Conservation (phyloP, 2,113 vertebrate genomes). For the Aptenodytes forsteri region DNA sequence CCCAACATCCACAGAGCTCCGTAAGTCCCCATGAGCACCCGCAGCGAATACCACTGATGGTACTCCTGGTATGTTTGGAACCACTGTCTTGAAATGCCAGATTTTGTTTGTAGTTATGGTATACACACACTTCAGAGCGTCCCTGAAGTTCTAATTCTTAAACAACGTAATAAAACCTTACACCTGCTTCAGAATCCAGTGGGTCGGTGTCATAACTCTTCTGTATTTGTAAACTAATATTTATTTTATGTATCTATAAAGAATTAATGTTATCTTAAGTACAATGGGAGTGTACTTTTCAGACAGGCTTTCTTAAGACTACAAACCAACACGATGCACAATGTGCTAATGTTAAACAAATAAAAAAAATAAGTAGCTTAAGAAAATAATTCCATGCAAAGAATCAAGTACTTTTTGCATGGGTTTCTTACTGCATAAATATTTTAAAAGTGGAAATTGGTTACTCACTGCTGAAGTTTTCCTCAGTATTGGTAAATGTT, state of each 20-base stretch:
- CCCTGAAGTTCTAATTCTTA: not conserved
- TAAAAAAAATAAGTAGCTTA: not conserved
- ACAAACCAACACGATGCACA: not conserved
- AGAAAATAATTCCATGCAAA: not conserved
- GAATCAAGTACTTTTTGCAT: not conserved
- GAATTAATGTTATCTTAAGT: not conserved
- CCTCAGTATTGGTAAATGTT: not conserved
- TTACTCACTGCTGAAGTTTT: not conserved
- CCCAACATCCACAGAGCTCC: slow-evolving; percentile 45
- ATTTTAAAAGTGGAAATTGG: not conserved
- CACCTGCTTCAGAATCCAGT: not conserved
- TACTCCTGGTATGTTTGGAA: not conserved
- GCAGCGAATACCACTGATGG: not conserved
- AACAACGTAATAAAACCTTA: not conserved
- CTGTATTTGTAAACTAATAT: not conserved
- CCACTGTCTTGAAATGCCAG: not conserved
- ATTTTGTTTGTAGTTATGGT: not conserved
- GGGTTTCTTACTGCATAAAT: not conserved
- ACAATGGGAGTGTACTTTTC: not conserved
- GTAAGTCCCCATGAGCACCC: not conserved
- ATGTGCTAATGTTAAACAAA: not conserved
- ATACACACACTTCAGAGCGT: not conserved
- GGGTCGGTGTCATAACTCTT: not conserved
- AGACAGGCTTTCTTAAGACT: not conserved
- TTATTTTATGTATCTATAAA: not conserved